A percentile compares a stretch with the other conserved stretches of the same genome.
phyloP scores from a whole-genome alignment of 1,140 invertebrate genomes.

The Acyrthosiphon pisum region DNA sequence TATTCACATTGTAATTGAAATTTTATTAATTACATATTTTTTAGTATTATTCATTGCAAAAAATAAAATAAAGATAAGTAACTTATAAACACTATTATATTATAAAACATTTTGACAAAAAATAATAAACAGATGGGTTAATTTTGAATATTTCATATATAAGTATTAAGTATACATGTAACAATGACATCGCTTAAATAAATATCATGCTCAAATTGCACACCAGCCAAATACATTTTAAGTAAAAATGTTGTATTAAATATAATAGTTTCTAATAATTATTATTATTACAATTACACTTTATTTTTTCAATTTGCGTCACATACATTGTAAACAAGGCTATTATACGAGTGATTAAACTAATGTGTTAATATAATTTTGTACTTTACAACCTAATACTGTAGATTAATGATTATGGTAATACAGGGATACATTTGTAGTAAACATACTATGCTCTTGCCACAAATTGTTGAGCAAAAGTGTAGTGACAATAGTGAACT shows the following conservation, averaged over 20 bases:
- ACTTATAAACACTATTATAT: background rate
- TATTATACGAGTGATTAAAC: background rate
- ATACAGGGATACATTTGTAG: background rate
- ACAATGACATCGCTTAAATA: background rate
- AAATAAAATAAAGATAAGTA: background rate
- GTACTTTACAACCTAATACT: conserved; percentile 31
- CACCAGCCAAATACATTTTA: background rate
- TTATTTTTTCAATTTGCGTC: background rate
- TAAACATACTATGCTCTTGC: conserved; percentile 21
- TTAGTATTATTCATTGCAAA: background rate
- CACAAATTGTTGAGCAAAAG: conserved; percentile 33
- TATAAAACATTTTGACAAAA: conserved; percentile 16
- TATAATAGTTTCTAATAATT: background rate
- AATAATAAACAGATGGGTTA: background rate
- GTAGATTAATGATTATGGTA: background rate
- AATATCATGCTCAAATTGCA: background rate
- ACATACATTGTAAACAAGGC: background rate
- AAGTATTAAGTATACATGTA: no score
- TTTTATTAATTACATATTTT: background rate
- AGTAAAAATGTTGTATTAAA: background rate
- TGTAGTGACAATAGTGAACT: background rate
- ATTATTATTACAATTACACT: background rate
- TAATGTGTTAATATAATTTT: conserved; percentile 38
- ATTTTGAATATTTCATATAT: background rate
- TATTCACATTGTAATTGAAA: background rate